phyloP scores from a whole-genome alignment of 2,113 vertebrate genomes.

The Scomber colias region DNA sequence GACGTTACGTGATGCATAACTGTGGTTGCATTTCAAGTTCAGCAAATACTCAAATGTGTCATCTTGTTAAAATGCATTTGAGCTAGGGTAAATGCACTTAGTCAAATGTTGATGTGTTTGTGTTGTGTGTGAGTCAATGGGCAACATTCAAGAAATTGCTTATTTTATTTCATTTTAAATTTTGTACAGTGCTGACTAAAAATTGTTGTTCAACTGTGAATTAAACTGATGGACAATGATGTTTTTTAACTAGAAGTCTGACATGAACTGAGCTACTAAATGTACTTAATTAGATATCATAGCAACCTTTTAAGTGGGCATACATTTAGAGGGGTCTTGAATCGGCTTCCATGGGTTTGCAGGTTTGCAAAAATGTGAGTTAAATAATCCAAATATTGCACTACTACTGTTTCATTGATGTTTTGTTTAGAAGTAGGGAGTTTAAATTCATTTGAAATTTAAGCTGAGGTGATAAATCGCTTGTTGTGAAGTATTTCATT shows the following conservation, averaged over 20 bases:
- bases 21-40: constrained; percentile 35
- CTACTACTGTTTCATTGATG: no score
- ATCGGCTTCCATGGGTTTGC: neutral
- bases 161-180: no score
- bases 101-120: neutral
- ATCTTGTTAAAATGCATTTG: constrained; percentile 7
- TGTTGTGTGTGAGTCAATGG: no score
- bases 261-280: neutral
- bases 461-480: no score
- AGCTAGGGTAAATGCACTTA: neutral
- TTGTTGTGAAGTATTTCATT: no score
- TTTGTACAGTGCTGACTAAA: neutral
- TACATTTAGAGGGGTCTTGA: neutral
- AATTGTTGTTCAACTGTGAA: neutral
- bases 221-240: no score
- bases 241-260: no score
- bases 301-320: neutral
- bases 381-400: no score
- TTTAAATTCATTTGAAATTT: no score
- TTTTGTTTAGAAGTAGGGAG: no score
- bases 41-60: neutral
- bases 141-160: no score
- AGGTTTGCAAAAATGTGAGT: no score
- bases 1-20: neutral
- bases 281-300: neutral